phyloP scores from a whole-genome alignment of 2,888 invertebrate genomes.

The Reticulitermes lucifugus region DNA sequence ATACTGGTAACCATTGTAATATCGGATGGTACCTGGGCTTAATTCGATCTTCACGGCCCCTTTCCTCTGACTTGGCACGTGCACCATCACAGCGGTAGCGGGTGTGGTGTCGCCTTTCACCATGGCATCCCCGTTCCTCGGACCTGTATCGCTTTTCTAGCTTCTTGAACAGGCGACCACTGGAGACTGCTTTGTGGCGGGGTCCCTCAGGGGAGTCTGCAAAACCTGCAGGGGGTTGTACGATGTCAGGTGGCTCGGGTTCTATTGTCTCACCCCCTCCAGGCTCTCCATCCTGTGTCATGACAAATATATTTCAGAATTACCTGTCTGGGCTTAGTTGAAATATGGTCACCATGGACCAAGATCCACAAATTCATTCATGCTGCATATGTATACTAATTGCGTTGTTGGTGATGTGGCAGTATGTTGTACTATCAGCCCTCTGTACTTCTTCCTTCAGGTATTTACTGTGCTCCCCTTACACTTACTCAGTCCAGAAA shows the following conservation, averaged over 20 bases:
- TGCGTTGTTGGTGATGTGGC: too few relatives aligned
- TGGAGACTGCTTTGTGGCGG: conserved; percentile 56
- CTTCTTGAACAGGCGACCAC: conserved; percentile 75
- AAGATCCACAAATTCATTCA: too few relatives aligned
- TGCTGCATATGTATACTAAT: too few relatives aligned
- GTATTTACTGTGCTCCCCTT: too few relatives aligned
- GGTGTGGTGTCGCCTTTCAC: conserved; percentile 73
- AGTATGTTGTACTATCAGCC: too few relatives aligned
- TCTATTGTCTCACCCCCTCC: conserved; percentile 10
- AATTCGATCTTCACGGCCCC: conserved; percentile 70
- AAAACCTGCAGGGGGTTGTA: conserved; percentile 89
- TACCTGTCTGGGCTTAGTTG: too few relatives aligned
- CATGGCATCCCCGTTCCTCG: conserved; percentile 74
- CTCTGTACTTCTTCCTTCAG: too few relatives aligned
- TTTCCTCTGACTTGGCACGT: conserved; percentile 85
- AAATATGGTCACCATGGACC: too few relatives aligned
- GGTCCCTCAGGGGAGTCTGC: conserved; percentile 81
- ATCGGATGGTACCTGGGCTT: conserved; percentile 44
- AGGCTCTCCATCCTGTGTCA: conserved; percentile 38
- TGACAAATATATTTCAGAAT: neutral
- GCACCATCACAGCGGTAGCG: conserved; percentile 76
- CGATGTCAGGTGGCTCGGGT: conserved; percentile 70
- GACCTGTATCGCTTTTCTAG: conserved; percentile 83
- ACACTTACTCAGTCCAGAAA: too few relatives aligned
- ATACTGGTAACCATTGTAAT: neutral